These are phyloP conservation scores for Drosophila engyochracea DNA, from an alignment of 2,888 invertebrate genomes.

Conservation along the genomic window DNA sequence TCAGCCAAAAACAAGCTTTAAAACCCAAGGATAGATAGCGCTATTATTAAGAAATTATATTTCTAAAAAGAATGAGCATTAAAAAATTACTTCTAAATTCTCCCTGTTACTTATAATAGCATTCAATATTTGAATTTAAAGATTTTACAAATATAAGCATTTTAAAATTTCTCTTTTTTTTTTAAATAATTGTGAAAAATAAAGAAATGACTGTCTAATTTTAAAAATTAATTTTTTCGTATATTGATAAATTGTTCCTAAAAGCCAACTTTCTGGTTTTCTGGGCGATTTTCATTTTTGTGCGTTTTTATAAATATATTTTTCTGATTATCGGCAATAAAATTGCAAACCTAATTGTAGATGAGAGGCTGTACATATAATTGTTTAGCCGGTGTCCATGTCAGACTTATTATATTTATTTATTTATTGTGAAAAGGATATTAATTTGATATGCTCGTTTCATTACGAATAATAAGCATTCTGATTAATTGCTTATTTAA, in stretches of 20 bases:
- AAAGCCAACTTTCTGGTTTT: background rate
- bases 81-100: background rate
- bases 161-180: background rate
- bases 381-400: background rate
- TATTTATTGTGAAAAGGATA: background rate
- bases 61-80: background rate
- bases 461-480: background rate
- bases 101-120: background rate
- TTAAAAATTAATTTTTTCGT: background rate
- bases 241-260: background rate
- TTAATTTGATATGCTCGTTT: background rate
- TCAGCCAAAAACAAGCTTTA: background rate
- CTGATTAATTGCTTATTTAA: slow-evolving; percentile 10
- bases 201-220: background rate
- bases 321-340: no score
- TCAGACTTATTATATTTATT: background rate
- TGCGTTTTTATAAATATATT: background rate
- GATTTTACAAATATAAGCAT: background rate
- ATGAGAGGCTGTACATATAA: background rate
- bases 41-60: background rate
- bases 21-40: no score
- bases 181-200: no score
- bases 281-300: background rate
- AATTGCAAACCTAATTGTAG: background rate
- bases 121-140: background rate